phyloP scores from a whole-genome alignment of 2,888 invertebrate genomes.

The Volucella inflata region DNA sequence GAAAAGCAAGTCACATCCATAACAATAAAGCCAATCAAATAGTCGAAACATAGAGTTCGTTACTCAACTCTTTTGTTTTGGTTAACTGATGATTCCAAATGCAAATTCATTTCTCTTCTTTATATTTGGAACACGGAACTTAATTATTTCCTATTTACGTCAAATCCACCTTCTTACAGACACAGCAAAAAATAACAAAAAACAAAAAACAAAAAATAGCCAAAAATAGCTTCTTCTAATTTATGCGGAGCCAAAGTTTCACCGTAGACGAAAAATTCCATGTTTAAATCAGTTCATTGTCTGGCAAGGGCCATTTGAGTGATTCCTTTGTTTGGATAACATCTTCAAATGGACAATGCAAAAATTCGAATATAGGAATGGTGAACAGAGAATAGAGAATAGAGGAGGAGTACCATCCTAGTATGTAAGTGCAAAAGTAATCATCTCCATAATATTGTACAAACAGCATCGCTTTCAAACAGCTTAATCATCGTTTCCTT shows the following conservation, averaged over 20 bases:
- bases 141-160: slow-evolving; percentile 46
- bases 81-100: slow-evolving; percentile 31
- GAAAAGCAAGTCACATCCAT: slow-evolving; percentile 19
- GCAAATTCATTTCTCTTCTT: slow-evolving; percentile 52
- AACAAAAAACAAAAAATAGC: background rate
- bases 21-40: slow-evolving; percentile 31
- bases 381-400: too few relatives aligned
- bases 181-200: background rate
- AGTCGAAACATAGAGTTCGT: slow-evolving; percentile 3
- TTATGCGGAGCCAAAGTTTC: slow-evolving; percentile 40
- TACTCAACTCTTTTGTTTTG: slow-evolving; percentile 62
- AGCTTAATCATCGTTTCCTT: slow-evolving; percentile 74
- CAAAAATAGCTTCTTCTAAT: slow-evolving; percentile 35
- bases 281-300: slow-evolving; percentile 26
- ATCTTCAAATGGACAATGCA: slow-evolving; percentile 13
- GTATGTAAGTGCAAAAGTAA: slow-evolving; percentile 58
- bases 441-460: slow-evolving; percentile 66
- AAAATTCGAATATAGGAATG: background rate
- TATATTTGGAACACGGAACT: slow-evolving; percentile 70
- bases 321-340: slow-evolving; percentile 34
- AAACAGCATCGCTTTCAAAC: slow-evolving; percentile 71
- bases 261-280: background rate
- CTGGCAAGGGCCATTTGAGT: slow-evolving; percentile 1
- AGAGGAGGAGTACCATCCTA: background rate
- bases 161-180: slow-evolving; percentile 44